phyloP scores from a whole-genome alignment of 2,797 vertebrate species.

The Myripristis jacobus region DNA sequence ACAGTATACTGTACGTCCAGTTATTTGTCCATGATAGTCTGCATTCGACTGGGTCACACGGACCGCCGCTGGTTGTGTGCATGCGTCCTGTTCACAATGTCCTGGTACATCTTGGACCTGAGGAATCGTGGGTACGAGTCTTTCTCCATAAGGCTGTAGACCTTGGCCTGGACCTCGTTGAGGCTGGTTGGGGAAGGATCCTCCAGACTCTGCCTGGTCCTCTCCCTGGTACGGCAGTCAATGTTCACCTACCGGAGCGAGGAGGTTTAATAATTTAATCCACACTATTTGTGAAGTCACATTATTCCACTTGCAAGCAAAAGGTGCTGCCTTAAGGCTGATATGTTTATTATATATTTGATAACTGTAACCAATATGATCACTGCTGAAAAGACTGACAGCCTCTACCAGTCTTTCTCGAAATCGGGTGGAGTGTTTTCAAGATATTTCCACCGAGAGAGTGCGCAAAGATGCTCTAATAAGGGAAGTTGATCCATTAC shows the following conservation, averaged over 20 bases:
- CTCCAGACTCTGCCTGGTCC: constrained; percentile 90
- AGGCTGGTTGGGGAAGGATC: constrained; percentile 92
- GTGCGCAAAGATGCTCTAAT: too few species aligned
- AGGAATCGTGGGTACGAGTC: constrained; percentile 98
- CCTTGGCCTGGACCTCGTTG: constrained; percentile 92
- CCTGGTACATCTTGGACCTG: constrained; percentile 97
- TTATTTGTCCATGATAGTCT: constrained; percentile 17
- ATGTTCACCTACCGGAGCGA: constrained; percentile 89
- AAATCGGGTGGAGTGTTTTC: too few species aligned
- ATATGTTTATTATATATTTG: too few species aligned
- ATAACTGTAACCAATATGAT: too few species aligned
- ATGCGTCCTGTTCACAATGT: constrained; percentile 90
- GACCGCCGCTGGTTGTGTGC: constrained; percentile 88
- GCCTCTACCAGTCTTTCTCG: too few species aligned
- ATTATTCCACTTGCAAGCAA: too few species aligned
- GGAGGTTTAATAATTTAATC: not conserved
- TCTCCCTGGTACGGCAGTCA: constrained; percentile 93
- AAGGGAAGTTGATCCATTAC: too few species aligned
- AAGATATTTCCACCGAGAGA: too few species aligned
- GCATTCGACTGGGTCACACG: constrained; percentile 78
- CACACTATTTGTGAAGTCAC: too few species aligned
- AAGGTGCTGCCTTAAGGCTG: too few species aligned
- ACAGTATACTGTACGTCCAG: constrained; percentile 51
- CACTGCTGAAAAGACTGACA: too few species aligned
- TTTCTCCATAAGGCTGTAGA: constrained; percentile 98